These are phyloP conservation scores for Drosophila melanosoma DNA, from an alignment of 2,888 invertebrate genomes.

Conservation along the genomic window DNA sequence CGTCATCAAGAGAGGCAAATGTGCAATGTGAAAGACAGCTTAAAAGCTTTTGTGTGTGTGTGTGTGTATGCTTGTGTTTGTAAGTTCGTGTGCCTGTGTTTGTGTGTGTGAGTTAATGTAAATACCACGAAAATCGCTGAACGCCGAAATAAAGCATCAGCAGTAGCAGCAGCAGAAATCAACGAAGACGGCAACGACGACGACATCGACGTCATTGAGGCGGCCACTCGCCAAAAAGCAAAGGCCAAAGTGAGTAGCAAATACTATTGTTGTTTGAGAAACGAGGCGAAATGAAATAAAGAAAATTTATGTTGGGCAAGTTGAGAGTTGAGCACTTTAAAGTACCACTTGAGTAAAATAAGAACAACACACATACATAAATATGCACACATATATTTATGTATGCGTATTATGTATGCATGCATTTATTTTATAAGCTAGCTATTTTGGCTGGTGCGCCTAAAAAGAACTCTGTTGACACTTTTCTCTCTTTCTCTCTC, in stretches of 20 bases:
- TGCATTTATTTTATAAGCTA: constrained; percentile 16
- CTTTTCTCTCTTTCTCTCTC: constrained; percentile 3
- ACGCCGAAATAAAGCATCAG: constrained; percentile 70
- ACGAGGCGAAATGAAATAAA: constrained; percentile 72
- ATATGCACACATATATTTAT: constrained; percentile 2
- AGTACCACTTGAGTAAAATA: constrained; percentile 51
- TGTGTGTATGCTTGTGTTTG: constrained; percentile 19
- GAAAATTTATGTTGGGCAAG: constrained; percentile 70
- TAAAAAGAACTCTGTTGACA: constrained; percentile 25
- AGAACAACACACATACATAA: constrained; percentile 6
- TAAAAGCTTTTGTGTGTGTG: constrained; percentile 46
- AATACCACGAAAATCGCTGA: constrained; percentile 76
- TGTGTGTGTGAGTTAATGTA: constrained; percentile 62
- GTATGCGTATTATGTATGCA: neutral
- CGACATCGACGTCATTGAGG: constrained; percentile 39
- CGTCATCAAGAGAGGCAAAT: constrained; percentile 24
- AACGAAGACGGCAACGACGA: constrained; percentile 52
- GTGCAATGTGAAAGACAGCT: constrained; percentile 71
- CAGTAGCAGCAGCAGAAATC: constrained; percentile 69
- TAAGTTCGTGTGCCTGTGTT: constrained; percentile 22
- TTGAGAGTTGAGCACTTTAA: constrained; percentile 52
- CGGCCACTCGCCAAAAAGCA: constrained; percentile 60
- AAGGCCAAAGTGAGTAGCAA: constrained; percentile 59
- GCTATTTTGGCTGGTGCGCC: constrained; percentile 47
- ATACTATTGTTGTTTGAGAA: constrained; percentile 44